These are phyloP conservation scores for Genyomyrus donnyi DNA, from an alignment of 2,113 vertebrate genomes.

Conservation along the genomic window DNA sequence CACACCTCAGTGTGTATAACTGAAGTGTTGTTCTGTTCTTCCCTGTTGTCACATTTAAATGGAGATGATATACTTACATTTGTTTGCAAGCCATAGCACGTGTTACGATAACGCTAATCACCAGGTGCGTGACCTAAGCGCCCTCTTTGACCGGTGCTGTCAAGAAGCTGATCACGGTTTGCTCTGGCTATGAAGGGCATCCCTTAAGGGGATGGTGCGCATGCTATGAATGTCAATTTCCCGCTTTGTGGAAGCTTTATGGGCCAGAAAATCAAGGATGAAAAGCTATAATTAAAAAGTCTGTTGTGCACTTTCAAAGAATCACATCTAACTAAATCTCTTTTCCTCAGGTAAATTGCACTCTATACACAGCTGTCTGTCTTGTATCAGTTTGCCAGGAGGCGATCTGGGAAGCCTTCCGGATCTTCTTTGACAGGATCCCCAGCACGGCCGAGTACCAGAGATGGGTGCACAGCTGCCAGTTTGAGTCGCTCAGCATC, in stretches of 20 bases:
- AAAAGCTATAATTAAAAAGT: not conserved
- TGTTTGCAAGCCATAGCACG: not conserved
- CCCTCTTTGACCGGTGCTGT: not conserved
- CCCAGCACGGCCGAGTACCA: conserved; percentile 79
- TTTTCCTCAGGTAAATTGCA: not conserved
- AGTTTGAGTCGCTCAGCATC: conserved; percentile 74
- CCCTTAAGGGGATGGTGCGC: not conserved
- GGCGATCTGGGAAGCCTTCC: conserved; percentile 88
- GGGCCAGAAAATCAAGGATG: not conserved
- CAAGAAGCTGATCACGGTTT: not conserved
- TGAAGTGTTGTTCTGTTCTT: not conserved
- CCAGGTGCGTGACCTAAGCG: not conserved
- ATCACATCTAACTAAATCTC: not conserved
- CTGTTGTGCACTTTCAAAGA: not conserved
- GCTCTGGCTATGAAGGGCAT: not conserved
- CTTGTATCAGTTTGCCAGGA: conserved; percentile 83
- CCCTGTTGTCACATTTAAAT: not conserved
- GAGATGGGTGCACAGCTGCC: conserved; percentile 78
- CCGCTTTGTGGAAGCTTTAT: not conserved
- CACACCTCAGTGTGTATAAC: not conserved
- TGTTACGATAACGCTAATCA: not conserved
- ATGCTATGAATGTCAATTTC: not conserved
- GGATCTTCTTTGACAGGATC: conserved; percentile 85
- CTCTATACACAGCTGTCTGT: not conserved
- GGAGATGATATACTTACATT: not conserved